phyloP scores from a whole-genome alignment of 1,140 invertebrate species.

The Meloidogyne exigua region DNA sequence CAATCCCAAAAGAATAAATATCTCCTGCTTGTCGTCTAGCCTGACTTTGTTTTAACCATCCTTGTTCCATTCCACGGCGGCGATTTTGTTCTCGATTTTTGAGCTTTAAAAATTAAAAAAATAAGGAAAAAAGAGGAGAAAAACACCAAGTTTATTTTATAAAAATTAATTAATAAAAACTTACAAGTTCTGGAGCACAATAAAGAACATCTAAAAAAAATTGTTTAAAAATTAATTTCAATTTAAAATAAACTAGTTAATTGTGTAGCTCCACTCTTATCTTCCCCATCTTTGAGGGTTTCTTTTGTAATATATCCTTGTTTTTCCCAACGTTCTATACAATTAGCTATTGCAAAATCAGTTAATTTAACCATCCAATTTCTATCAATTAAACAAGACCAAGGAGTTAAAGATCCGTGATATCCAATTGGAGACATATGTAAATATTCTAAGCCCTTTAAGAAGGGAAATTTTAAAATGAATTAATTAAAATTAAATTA shows the following conservation, averaged over 20 bases:
- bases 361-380: constrained; percentile 63
- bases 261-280: constrained; percentile 54
- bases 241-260: constrained; percentile 39
- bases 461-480: not conserved
- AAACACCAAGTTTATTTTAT: too few species aligned
- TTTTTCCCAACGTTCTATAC: constrained; percentile 60
- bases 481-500: too few species aligned
- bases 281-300: constrained; percentile 58
- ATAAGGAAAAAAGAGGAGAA: not conserved
- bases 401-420: constrained; percentile 60
- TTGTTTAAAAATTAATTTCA: not conserved
- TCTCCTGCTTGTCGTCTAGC: constrained; percentile 55
- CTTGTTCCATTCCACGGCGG: constrained; percentile 45
- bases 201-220: constrained; percentile 18
- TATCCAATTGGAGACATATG: constrained; percentile 59
- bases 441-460: constrained; percentile 58
- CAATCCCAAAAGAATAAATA: constrained; percentile 61
- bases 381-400: constrained; percentile 60
- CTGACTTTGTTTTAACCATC: constrained; percentile 56
- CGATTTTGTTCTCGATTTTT: constrained; percentile 45
- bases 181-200: constrained; percentile 14
- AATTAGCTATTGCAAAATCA: constrained; percentile 61
- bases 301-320: constrained; percentile 54
- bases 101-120: constrained; percentile 31
- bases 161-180: not conserved